phyloP scores from a whole-genome alignment of 2,888 invertebrate genomes.

The Torymus texanus region DNA sequence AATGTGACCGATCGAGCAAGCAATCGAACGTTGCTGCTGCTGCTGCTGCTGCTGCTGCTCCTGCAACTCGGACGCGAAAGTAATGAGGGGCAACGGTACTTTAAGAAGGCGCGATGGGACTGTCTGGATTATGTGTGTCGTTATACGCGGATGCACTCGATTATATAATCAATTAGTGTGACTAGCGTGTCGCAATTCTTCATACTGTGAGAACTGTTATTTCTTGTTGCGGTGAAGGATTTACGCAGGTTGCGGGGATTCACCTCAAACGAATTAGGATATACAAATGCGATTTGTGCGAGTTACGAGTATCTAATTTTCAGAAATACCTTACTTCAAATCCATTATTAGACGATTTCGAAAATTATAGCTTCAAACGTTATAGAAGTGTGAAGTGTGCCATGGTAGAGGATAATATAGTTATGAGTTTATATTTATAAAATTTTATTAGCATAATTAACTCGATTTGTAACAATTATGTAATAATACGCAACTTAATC shows the following conservation, averaged over 20 bases:
- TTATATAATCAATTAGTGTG: slow-evolving; percentile 43
- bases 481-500: too few relatives aligned
- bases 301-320: neutral
- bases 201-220: slow-evolving; percentile 25
- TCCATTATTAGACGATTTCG: too few relatives aligned
- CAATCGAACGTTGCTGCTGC: slow-evolving; percentile 24
- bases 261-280: neutral
- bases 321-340: neutral
- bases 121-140: slow-evolving; percentile 22
- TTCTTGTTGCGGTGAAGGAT: neutral
- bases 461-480: too few relatives aligned
- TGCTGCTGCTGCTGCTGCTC: neutral
- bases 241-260: neutral
- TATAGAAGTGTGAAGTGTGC: too few relatives aligned
- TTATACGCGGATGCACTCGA: slow-evolving; percentile 26
- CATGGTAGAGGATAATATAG: too few relatives aligned
- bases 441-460: too few relatives aligned
- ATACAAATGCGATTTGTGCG: neutral
- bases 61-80: neutral
- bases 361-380: too few relatives aligned
- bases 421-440: too few relatives aligned
- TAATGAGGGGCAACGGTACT: slow-evolving; percentile 40
- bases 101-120: slow-evolving; percentile 1
- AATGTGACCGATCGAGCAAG: slow-evolving; percentile 36
- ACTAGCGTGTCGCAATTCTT: slow-evolving; percentile 16